A percentile compares a stretch with the other conserved stretches of the same genome.
These are phyloP conservation scores for Anabacerthia variegaticeps DNA, from an alignment of 2,797 vertebrate species.

Conservation along the genomic window DNA sequence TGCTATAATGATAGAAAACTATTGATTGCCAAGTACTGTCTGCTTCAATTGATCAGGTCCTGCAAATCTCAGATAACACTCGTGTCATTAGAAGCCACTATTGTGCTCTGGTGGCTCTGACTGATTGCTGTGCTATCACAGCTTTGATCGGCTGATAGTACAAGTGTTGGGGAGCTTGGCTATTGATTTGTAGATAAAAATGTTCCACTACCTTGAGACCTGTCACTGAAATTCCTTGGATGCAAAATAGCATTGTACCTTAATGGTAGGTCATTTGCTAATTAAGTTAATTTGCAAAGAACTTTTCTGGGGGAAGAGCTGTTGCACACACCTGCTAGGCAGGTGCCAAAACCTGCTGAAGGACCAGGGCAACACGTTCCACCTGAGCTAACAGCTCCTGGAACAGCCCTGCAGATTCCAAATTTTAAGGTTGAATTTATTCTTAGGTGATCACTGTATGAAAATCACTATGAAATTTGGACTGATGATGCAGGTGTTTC, in stretches of 20 bases:
- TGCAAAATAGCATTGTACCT: slow-evolving; percentile 31
- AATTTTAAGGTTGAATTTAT: background rate
- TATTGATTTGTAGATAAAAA: slow-evolving; percentile 84
- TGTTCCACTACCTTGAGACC: slow-evolving; percentile 70
- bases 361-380: background rate
- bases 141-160: slow-evolving; percentile 80
- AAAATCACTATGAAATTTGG: background rate
- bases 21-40: slow-evolving; percentile 62
- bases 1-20: slow-evolving; percentile 61
- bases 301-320: background rate
- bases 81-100: slow-evolving; percentile 78
- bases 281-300: slow-evolving; percentile 66
- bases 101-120: slow-evolving; percentile 78
- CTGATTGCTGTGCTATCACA: slow-evolving; percentile 74
- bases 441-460: background rate
- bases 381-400: background rate
- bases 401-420: background rate
- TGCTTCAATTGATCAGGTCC: slow-evolving; percentile 56
- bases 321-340: accelerated
- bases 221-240: slow-evolving; percentile 62
- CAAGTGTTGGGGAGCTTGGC: slow-evolving; percentile 68
- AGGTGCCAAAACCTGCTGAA: background rate
- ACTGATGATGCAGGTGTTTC: background rate
- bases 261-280: slow-evolving; percentile 65
- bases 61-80: slow-evolving; percentile 72